These are phyloP conservation scores for Leucopsar rothschildi DNA, from an alignment of 2,113 vertebrate species.

Conservation along the genomic window DNA sequence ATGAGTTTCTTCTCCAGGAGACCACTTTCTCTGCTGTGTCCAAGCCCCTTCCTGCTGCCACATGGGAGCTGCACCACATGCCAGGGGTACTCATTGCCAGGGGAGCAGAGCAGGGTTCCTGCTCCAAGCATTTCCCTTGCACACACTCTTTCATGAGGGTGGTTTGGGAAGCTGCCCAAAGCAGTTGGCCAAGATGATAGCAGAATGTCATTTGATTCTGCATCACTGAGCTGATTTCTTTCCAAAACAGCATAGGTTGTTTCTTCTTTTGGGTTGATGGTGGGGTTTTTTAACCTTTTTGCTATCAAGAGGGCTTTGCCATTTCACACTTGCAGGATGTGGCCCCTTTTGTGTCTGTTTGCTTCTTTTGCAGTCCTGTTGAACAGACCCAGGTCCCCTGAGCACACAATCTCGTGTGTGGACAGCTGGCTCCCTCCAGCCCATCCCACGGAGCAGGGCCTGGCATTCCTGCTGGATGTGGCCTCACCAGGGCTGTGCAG, in stretches of 20 bases:
- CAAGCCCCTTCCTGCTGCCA: not conserved
- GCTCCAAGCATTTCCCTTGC: not conserved
- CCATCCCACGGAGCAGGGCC: not conserved
- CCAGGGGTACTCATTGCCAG: not conserved
- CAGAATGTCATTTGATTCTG: not conserved
- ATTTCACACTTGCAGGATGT: not conserved
- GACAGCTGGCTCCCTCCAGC: not conserved
- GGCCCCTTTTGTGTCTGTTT: not conserved
- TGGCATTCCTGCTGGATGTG: not conserved
- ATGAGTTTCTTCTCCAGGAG: not conserved
- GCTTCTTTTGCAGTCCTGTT: not conserved
- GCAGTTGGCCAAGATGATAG: not conserved
- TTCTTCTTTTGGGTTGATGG: not conserved
- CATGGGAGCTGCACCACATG: not conserved
- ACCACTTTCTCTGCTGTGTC: not conserved
- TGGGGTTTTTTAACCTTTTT: not conserved
- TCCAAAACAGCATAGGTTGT: not conserved
- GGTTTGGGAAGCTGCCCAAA: not conserved
- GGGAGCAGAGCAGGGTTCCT: not conserved
- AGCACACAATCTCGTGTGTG: rapidly evolving
- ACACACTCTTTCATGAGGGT: rapidly evolving
- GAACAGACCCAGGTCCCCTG: not conserved
- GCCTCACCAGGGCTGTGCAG: not conserved
- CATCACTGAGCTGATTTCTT: not conserved
- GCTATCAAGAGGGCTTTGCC: not conserved